A percentile compares a stretch with the other conserved stretches of the same genome.
Evolutionary conservation across 2,888 invertebrate species (phyloP).

Genomic region (Protophormia terraenovae): DNA sequence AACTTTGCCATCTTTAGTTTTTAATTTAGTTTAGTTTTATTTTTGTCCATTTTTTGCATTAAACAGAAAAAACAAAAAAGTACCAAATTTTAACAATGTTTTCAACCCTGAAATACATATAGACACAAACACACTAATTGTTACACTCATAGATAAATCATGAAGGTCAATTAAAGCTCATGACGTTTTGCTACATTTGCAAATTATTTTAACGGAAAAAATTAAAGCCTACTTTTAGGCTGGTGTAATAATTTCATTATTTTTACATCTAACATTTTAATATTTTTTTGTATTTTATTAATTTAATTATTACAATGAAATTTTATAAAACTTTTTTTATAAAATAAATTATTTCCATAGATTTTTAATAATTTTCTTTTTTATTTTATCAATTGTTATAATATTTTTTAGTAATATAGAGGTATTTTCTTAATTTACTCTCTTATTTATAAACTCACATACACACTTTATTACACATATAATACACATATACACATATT

Average conservation of each 20-base stretch:
- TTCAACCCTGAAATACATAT: neutral
- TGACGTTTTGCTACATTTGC: conserved; percentile 12
- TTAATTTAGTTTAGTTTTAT: too few relatives aligned
- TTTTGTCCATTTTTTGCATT: too few relatives aligned
- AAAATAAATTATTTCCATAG: neutral
- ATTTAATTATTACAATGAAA: neutral
- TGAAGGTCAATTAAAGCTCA: conserved; percentile 65
- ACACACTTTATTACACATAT: neutral
- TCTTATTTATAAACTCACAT: neutral
- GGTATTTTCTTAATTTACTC: conserved; percentile 30
- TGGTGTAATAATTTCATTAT: neutral
- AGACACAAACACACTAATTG: neutral
- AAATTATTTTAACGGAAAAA: neutral
- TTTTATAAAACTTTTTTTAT: neutral
- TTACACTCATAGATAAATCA: neutral
- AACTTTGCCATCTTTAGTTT: too few relatives aligned
- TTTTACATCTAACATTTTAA: neutral
- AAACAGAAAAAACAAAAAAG: too few relatives aligned
- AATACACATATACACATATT: too few relatives aligned
- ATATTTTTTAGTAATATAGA: neutral
- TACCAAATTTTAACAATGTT: too few relatives aligned
- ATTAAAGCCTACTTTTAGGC: conserved; percentile 51
- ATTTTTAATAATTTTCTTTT: neutral
- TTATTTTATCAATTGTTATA: neutral
- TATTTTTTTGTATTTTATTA: neutral